phyloP scores from a whole-genome alignment of 2,113 vertebrate species.

The Perognathus longimembris region DNA sequence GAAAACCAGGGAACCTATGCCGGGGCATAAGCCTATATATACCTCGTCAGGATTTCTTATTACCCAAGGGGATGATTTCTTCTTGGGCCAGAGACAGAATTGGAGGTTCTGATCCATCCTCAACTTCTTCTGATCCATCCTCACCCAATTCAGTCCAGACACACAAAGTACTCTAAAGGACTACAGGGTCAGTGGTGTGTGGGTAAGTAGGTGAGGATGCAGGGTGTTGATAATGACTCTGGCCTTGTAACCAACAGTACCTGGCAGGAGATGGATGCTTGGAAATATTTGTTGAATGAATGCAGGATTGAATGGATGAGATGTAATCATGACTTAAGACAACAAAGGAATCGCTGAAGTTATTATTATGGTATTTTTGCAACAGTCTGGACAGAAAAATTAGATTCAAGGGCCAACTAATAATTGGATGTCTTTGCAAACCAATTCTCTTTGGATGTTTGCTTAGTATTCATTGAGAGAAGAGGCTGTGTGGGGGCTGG shows the following conservation, averaged over 20 bases:
- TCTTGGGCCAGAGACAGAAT: background rate
- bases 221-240: background rate
- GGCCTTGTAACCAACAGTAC: background rate
- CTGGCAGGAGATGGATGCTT: background rate
- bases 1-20: background rate
- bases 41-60: background rate
- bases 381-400: background rate
- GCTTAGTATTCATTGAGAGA: conserved; percentile 42
- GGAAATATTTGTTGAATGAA: background rate
- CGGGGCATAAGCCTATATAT: background rate
- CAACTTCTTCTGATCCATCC: background rate
- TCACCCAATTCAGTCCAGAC: background rate
- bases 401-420: conserved; percentile 9
- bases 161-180: background rate
- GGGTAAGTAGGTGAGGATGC: background rate
- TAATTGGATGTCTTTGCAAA: conserved; percentile 39
- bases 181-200: background rate
- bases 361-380: background rate
- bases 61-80: background rate
- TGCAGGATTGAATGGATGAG: conserved; percentile 1
- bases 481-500: background rate
- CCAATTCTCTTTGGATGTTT: conserved; percentile 11
- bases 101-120: background rate
- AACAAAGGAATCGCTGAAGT: background rate
- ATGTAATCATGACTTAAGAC: background rate